These are phyloP conservation scores for Ophraella communa DNA, from an alignment of 2,888 invertebrate species.

Conservation along the genomic window DNA sequence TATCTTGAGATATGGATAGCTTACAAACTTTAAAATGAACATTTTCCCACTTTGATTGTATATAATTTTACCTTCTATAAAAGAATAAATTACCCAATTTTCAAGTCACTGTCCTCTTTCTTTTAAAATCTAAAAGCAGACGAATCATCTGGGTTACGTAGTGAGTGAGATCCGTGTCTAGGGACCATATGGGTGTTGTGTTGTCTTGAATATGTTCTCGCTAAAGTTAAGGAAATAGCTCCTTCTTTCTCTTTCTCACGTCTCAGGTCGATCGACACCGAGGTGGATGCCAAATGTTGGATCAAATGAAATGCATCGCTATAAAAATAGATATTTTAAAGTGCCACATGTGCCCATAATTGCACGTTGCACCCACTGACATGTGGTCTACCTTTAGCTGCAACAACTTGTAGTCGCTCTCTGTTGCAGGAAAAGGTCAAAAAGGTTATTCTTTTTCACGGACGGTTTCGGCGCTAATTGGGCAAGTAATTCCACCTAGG, in stretches of 20 bases:
- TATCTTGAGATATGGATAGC: too few relatives aligned
- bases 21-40: too few relatives aligned
- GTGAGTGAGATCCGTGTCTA: slow-evolving; percentile 19
- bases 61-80: not conserved
- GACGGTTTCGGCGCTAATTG: not conserved
- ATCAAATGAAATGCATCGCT: slow-evolving; percentile 51
- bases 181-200: slow-evolving; percentile 49
- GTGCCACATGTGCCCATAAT: slow-evolving; percentile 57
- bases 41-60: too few relatives aligned
- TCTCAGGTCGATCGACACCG: slow-evolving; percentile 33
- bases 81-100: slow-evolving; percentile 1
- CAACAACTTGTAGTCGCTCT: slow-evolving; percentile 20
- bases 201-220: slow-evolving; percentile 33
- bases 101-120: not conserved
- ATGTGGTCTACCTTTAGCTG: slow-evolving; percentile 45
- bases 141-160: slow-evolving; percentile 24
- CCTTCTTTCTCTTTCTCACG: slow-evolving; percentile 39
- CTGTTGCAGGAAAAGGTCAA: slow-evolving; percentile 4
- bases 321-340: slow-evolving; percentile 57
- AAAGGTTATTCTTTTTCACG: not conserved
- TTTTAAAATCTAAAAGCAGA: slow-evolving; percentile 16
- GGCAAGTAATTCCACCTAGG: not conserved
- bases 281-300: slow-evolving; percentile 58
- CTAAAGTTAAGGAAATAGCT: slow-evolving; percentile 51
- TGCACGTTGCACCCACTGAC: slow-evolving; percentile 51